Percentiles rank a stretch among this genome's conserved stretches.
Conservation (phyloP, 2,113 vertebrate genomes). For the Oncorhynchus masou region DNA sequence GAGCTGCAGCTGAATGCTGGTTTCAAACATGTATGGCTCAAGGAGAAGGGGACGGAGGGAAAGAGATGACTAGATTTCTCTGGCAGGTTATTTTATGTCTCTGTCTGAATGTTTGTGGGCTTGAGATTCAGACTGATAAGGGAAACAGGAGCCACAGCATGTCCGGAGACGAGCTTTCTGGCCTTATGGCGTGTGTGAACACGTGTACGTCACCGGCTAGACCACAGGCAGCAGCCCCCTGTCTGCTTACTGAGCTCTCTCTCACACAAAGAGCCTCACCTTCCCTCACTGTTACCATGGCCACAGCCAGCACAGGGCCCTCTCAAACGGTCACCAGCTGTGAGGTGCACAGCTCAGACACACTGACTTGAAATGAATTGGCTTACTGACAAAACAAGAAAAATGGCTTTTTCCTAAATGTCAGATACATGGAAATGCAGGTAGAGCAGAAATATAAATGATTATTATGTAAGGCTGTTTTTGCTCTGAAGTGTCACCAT, state of each 20-base stretch:
- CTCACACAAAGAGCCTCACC: constrained; percentile 57
- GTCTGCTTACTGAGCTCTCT: constrained; percentile 32
- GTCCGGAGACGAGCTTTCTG: constrained; percentile 24
- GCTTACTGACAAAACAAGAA: constrained; percentile 35
- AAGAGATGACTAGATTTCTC: neutral
- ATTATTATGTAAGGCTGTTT: constrained; percentile 35
- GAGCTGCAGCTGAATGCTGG: constrained; percentile 29
- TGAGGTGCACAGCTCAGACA: constrained; percentile 45
- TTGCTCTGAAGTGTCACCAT: constrained; percentile 4
- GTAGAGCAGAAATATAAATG: constrained; percentile 19
- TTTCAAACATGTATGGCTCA: constrained; percentile 4
- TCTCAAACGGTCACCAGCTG: constrained; percentile 53
- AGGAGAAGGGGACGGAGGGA: neutral
- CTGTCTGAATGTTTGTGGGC: constrained; percentile 16
- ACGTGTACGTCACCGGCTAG: neutral
- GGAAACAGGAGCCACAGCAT: constrained; percentile 25
- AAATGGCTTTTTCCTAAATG: constrained; percentile 25
- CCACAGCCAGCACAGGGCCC: constrained; percentile 59
- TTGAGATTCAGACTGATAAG: constrained; percentile 33
- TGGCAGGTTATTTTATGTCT: constrained; percentile 2
- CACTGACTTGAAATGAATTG: constrained; percentile 19
- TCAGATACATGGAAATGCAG: constrained; percentile 33
- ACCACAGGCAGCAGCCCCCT: constrained; percentile 8
- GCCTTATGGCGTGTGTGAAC: constrained; percentile 19
- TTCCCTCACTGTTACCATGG: constrained; percentile 73